Evolutionary conservation across 2,113 vertebrate genomes (phyloP), one percentile per base, ranked within the genome.

Genomic region (Thalassoma bifasciatum): DNA sequence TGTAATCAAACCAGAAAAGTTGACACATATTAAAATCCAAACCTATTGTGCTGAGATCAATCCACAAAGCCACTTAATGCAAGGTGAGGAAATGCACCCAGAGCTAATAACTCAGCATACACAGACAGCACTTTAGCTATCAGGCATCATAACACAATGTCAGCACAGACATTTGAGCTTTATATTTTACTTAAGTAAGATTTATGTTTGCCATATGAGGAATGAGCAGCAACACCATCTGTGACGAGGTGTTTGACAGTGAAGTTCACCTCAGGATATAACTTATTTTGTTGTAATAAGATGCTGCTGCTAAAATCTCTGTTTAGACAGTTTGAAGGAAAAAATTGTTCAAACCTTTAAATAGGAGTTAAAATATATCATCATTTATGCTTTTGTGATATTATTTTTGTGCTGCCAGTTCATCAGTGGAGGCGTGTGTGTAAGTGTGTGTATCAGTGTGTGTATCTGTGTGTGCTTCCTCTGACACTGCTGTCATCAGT

Each of bases 401-500:
- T 30, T 30, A 30, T 30, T 30, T 63, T 72, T 61, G 19, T 53
- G 47, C 14, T 34, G 64, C 0, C 53, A 10, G 26, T 53, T 66
- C 44, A 14, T 53, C 56, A 26, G 38, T 70, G 52, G 58, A 42
- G 17, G 69, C 72, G 56, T 44, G 24, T 30, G 38, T 70, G 52
- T 66, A 42, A 14, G 69, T 77, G 56, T 42, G 24, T 50, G 37
- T 69, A 30, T 56, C 44, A n/a, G 30, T 30, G 30, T 30, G 6
- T 30, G 3, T 4, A 6, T 30, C 58, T 61, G 51, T 63, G 70
- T 66, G 58, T 73, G 54, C 62, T 69, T 80, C 61, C 34, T 23
- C 54, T 81, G 53, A 66, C 5, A 65, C 63, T 81, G 60, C 90
- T 93, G 90, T 92, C 91, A 93, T 86, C 81, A 77, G 81, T 90